phyloP scores from a whole-genome alignment of 2,888 invertebrate species.

The Chaitophorus viminalis region DNA sequence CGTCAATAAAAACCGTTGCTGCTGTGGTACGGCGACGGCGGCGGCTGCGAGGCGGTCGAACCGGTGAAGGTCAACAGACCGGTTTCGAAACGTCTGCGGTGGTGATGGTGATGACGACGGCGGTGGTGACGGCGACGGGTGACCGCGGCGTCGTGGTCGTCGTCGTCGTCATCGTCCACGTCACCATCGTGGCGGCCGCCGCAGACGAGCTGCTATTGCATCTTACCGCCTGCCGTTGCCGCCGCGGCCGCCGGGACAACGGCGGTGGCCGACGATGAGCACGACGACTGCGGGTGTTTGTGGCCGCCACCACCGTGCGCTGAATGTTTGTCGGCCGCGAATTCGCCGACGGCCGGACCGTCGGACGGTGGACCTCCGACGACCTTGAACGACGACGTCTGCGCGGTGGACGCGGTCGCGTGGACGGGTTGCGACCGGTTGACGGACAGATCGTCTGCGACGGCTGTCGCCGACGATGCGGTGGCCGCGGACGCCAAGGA shows the following conservation, averaged over 20 bases:
- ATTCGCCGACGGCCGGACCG: neutral
- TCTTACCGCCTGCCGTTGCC: neutral
- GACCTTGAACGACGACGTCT: neutral
- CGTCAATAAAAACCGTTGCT: no score
- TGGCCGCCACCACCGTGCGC: neutral
- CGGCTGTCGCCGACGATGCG: neutral
- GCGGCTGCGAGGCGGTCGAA: neutral
- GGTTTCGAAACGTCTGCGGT: neutral
- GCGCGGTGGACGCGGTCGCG: neutral
- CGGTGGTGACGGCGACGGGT: constrained; percentile 16
- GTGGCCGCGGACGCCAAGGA: neutral
- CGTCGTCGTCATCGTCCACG: neutral
- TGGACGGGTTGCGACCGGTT: neutral
- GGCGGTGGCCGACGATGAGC: neutral
- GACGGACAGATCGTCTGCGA: constrained; percentile 30
- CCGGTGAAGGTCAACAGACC: neutral
- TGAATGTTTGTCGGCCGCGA: neutral
- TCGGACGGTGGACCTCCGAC: neutral
- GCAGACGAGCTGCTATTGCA: constrained; percentile 30
- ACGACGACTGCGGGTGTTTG: neutral
- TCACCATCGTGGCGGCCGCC: neutral
- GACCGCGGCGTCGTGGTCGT: neutral
- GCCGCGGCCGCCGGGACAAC: neutral
- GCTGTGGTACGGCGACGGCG: no score
- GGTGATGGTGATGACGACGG: constrained; percentile 21